Percentiles rank a stretch among this genome's conserved stretches.
These are phyloP conservation scores for Brachionus plicatilis DNA, from an alignment of 1,140 invertebrate genomes.

Conservation along the genomic window DNA sequence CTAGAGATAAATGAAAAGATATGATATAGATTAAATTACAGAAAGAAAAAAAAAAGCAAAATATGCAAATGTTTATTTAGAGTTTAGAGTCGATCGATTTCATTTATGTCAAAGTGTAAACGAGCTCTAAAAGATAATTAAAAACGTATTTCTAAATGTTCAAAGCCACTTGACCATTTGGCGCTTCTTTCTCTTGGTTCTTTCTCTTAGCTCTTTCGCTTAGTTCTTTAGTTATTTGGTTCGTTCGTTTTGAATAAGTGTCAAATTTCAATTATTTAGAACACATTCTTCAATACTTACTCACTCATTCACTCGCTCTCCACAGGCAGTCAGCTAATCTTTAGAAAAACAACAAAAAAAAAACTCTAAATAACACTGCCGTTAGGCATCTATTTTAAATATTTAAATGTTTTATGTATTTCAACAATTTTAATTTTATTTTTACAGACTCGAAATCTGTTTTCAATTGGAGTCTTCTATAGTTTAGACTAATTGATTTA, in stretches of 20 bases:
- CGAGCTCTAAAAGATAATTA: not conserved
- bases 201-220: not conserved
- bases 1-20: not conserved
- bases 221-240: not conserved
- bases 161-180: not conserved
- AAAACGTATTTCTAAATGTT: not conserved
- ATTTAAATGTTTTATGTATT: conserved; percentile 6
- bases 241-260: not conserved
- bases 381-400: not conserved
- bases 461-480: not conserved
- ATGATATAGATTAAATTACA: not conserved
- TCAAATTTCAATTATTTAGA: conserved; percentile 33
- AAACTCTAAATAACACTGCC: not conserved
- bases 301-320: not conserved
- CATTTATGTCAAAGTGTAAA: not conserved
- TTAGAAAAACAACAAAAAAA: not conserved
- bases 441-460: not conserved
- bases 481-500: conserved; percentile 1
- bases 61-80: not conserved
- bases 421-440: not conserved
- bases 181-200: not conserved
- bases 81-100: not conserved
- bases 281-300: not conserved
- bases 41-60: not conserved
- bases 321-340: not conserved